Conservation (phyloP, 2,113 vertebrate genomes). For the Girardinichthys multiradiatus region DNA sequence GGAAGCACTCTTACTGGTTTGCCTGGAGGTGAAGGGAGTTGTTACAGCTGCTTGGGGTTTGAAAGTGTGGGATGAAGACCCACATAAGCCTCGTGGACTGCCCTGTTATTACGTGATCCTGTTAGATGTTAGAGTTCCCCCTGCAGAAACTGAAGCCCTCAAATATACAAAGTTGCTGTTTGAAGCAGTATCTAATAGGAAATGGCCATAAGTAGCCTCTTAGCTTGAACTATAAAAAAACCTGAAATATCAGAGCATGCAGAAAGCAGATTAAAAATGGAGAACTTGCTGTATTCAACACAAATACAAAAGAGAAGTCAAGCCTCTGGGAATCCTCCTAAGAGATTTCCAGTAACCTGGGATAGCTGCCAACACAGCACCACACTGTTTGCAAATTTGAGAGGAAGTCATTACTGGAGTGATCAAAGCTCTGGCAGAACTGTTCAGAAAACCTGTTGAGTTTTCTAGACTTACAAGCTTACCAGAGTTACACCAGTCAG, state of each 20-base stretch:
- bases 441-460: slow-evolving; percentile 65
- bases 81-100: slow-evolving; percentile 32
- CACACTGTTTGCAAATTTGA: slow-evolving; percentile 71
- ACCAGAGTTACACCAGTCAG: slow-evolving; percentile 14
- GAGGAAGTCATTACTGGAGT: slow-evolving; percentile 78
- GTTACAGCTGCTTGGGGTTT: slow-evolving; percentile 50
- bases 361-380: slow-evolving; percentile 57
- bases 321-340: slow-evolving; percentile 26
- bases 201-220: background rate
- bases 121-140: background rate
- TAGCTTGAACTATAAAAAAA: background rate
- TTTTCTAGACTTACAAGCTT: slow-evolving; percentile 52
- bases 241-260: background rate
- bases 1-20: slow-evolving; percentile 25
- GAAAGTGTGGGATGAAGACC: slow-evolving; percentile 53
- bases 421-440: slow-evolving; percentile 79
- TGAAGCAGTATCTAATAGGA: no score
- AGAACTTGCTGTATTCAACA: background rate
- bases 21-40: slow-evolving; percentile 50
- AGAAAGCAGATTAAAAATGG: background rate
- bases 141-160: background rate
- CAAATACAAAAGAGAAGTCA: background rate
- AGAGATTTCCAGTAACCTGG: slow-evolving; percentile 30
- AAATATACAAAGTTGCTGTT: no score
- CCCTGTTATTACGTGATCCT: slow-evolving; percentile 64